Evolutionary conservation across 2,113 vertebrate genomes (phyloP), one percentile per base, ranked within the genome.

Genomic region (Actinemys pallida): DNA sequence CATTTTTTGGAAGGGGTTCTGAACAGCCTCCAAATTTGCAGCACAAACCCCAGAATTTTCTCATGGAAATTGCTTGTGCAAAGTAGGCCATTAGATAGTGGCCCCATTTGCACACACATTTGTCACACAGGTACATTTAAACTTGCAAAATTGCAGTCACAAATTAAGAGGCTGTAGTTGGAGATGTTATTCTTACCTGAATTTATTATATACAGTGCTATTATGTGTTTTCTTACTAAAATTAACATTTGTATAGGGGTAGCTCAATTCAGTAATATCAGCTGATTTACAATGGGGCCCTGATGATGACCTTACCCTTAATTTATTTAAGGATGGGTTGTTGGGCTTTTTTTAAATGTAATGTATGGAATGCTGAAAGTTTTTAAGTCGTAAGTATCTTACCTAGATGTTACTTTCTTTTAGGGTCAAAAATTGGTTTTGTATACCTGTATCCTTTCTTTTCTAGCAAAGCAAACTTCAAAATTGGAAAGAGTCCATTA

Each of bases 401-500:
- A 11, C 6, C 49, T 53, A 85, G 94, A 83, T 93, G 87, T 84
- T 85, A 57, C 87, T 95, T 59, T 93, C 88, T 82, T 90, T 56
- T n/a, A 81, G 83, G 90, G 89, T 95, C 83, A 88, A 93, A 95
- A 92, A 96, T 59, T 82, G 45, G n/a, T 25, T 84, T 45, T 2
- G 1, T 81, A 69, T 54, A 80, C 93, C 85, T 81, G 85, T 86
- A 84, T 90, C 83, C 90, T 90, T 87, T 90, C 90, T 92, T 93
- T 78, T 78, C 3, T 78, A 47, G 42, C 31, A 31, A 80, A 54
- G 57, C 87, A 90, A 93, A 97, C 91, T 82, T 57, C 50, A 86
- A 79, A 86, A 93, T 88, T 96, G 95, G 96, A 97, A 96, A 25
- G 39, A 76, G 96, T 96, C 96, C 94, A 93, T 96, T 97, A 96